These are phyloP conservation scores for Nibea albiflora DNA, from an alignment of 2,113 vertebrate species.

Conservation along the genomic window DNA sequence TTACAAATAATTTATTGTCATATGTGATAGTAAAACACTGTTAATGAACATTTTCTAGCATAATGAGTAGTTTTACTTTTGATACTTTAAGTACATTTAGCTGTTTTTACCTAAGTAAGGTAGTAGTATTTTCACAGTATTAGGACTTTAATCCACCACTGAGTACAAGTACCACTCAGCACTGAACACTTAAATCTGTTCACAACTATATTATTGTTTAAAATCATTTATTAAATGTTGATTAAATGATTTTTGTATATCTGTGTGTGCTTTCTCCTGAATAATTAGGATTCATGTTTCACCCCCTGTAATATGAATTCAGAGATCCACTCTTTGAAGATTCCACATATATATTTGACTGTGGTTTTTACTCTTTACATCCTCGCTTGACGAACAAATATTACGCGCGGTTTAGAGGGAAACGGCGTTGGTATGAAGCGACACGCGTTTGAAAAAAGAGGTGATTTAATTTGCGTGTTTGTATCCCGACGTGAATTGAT, in stretches of 20 bases:
- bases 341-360: constrained; percentile 21
- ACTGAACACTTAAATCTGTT: neutral
- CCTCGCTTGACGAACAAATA: neutral
- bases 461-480: neutral
- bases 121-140: neutral
- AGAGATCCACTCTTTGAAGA: constrained; percentile 36
- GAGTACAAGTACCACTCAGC: neutral
- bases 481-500: neutral
- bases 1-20: neutral
- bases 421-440: neutral
- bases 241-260: neutral
- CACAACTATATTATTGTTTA: neutral
- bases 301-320: constrained; percentile 3
- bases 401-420: neutral
- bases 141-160: neutral
- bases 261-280: neutral
- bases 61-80: neutral
- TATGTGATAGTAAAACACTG: no score
- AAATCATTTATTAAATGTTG: neutral
- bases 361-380: constrained; percentile 11
- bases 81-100: no score
- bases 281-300: neutral
- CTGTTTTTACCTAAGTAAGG: neutral
- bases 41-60: no score
- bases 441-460: neutral